Conservation (phyloP, 2,113 vertebrate species). For the Rattus rattus region DNA sequence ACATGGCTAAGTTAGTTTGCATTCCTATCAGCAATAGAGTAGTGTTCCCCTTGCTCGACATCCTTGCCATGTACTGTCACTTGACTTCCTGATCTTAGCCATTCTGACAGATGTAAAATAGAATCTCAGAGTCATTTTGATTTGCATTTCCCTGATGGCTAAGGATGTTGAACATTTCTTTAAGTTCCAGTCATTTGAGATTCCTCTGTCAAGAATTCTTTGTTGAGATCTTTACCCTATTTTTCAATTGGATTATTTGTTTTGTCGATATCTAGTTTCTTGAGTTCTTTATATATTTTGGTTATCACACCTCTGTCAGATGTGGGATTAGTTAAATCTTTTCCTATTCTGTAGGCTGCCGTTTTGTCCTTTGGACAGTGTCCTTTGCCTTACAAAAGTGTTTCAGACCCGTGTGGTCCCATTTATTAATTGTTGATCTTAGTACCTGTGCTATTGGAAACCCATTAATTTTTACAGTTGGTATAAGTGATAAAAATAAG, state of each 20-base stretch:
- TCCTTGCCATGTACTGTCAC: neutral
- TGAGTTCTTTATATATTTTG: neutral
- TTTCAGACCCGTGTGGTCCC: neutral
- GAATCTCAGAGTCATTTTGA: neutral
- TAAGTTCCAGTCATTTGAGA: neutral
- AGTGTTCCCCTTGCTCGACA: neutral
- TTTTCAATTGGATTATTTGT: neutral
- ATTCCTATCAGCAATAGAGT: neutral
- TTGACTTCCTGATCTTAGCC: neutral
- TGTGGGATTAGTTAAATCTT: neutral
- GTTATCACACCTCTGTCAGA: neutral
- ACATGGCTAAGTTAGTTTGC: neutral
- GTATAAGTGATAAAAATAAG: neutral
- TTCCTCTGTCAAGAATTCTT: neutral
- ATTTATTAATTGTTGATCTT: neutral
- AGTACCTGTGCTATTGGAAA: neutral
- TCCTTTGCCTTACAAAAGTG: neutral
- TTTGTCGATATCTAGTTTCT: neutral
- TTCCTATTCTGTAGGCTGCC: neutral
- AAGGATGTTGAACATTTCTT: neutral
- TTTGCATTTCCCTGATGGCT: neutral
- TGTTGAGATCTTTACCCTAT: neutral
- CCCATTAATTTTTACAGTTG: neutral
- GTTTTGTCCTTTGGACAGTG: neutral
- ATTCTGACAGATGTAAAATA: neutral